Evolutionary conservation across 1,140 invertebrate genomes (phyloP).

Genomic region (Uloborus diversus): DNA sequence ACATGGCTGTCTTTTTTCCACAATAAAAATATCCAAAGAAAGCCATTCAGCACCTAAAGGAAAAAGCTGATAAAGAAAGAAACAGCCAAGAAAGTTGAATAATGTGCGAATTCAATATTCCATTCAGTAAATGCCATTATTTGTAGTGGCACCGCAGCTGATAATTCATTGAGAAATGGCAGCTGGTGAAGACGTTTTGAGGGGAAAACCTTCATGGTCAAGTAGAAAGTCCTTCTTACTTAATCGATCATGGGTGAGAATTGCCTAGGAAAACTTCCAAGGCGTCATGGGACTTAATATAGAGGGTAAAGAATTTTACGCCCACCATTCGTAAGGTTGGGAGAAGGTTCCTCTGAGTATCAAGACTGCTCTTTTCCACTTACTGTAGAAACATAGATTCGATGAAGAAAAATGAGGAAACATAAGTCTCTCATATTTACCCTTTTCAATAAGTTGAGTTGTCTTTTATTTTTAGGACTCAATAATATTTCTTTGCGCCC

Average conservation of each 20-base stretch:
- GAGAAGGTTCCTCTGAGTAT: background rate
- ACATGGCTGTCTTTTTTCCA: no score
- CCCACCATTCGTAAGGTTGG: background rate
- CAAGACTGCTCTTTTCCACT: background rate
- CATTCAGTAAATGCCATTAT: conserved; percentile 30
- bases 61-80: no score
- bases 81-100: conserved; percentile 24
- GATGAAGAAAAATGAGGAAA: background rate
- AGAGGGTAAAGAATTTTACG: background rate
- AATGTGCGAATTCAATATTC: conserved; percentile 28
- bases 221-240: conserved; percentile 34
- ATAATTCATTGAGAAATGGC: conserved; percentile 27
- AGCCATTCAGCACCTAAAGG: no score
- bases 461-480: no score
- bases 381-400: background rate
- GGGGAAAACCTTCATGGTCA: conserved; percentile 21
- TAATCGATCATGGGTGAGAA: conserved; percentile 40
- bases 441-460: no score
- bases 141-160: conserved; percentile 15
- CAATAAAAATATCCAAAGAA: no score
- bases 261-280: conserved; percentile 13
- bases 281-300: conserved; percentile 20
- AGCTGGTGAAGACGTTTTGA: conserved; percentile 17
- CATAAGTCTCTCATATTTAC: background rate
- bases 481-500: no score